Conservation (phyloP, 2,113 vertebrate genomes). For the Paradoxurus hermaphroditus region DNA sequence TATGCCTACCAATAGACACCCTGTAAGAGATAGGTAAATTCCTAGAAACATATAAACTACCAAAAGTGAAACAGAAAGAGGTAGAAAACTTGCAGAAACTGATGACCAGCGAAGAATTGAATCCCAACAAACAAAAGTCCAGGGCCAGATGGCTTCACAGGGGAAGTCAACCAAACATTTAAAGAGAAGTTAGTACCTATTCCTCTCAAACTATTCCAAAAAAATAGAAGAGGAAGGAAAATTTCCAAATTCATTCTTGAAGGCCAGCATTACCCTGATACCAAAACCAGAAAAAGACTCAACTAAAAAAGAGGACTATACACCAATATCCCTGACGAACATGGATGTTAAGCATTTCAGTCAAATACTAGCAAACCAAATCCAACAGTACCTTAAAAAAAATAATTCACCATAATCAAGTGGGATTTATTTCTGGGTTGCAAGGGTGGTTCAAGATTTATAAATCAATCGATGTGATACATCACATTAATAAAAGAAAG, state of each 20-base stretch:
- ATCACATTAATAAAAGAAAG: neutral
- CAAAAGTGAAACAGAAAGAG: neutral
- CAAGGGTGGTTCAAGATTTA: neutral
- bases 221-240: neutral
- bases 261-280: neutral
- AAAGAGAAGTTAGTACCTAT: neutral
- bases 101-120: neutral
- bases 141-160: neutral
- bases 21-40: neutral
- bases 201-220: neutral
- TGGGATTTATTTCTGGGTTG: neutral
- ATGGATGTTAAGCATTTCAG: neutral
- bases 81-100: neutral
- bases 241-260: neutral
- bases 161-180: neutral
- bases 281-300: neutral
- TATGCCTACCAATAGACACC: neutral
- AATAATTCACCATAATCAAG: neutral
- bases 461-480: neutral
- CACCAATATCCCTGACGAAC: neutral
- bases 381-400: neutral
- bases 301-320: neutral
- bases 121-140: neutral
- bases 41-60: neutral
- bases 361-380: neutral